Evolutionary conservation across 2,888 invertebrate genomes (phyloP).

Genomic region (Miltochrista miniata): DNA sequence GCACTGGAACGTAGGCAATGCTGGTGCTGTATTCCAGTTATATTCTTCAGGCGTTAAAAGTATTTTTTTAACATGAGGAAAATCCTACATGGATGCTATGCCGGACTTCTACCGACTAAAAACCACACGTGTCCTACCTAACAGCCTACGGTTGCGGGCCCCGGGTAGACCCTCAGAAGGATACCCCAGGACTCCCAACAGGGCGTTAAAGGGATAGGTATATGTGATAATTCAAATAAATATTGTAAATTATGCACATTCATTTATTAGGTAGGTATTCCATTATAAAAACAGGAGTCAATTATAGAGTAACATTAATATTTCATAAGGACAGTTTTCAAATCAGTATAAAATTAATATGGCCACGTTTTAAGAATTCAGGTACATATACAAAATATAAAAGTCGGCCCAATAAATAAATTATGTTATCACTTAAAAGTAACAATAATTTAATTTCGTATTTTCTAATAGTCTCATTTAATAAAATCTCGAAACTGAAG

Average conservation of each 20-base stretch:
- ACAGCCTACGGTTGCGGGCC: too few relatives aligned
- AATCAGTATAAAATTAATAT: slow-evolving; percentile 71
- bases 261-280: slow-evolving; percentile 71
- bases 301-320: slow-evolving; percentile 62
- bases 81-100: too few relatives aligned
- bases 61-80: too few relatives aligned
- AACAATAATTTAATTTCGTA: slow-evolving; percentile 77
- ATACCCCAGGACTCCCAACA: too few relatives aligned
- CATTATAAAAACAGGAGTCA: slow-evolving; percentile 75
- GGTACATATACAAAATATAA: slow-evolving; percentile 78
- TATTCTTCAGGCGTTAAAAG: too few relatives aligned
- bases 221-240: too few relatives aligned
- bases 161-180: too few relatives aligned
- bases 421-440: slow-evolving; percentile 62
- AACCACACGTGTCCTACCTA: too few relatives aligned
- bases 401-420: slow-evolving; percentile 68
- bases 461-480: slow-evolving; percentile 73
- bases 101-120: too few relatives aligned
- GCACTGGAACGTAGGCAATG: too few relatives aligned
- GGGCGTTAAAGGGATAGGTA: too few relatives aligned
- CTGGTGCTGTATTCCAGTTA: too few relatives aligned
- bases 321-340: slow-evolving; percentile 59
- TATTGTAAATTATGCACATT: slow-evolving; percentile 62
- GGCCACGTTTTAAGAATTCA: slow-evolving; percentile 81
- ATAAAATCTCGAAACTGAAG: slow-evolving; percentile 71